Evolutionary conservation across 2,797 vertebrate species (phyloP), one percentile per base, ranked within the genome.

Genomic region (Danionella dracula): DNA sequence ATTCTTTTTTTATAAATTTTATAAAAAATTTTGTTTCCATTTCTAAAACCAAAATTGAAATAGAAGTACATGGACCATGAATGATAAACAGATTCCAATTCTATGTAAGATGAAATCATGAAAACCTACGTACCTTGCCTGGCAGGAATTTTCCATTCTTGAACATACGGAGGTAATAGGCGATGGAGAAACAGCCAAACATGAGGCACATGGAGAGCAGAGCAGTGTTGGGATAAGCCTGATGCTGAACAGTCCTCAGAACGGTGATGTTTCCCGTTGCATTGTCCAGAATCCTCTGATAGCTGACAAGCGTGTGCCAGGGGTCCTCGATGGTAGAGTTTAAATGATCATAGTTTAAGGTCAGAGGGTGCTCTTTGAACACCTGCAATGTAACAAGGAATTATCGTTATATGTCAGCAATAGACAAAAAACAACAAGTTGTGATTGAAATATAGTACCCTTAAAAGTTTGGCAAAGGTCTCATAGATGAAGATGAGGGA

Each of bases 401-500:
- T 27, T 27, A 27, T n/a, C n/a, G n/a, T n/a, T n/a, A n/a, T n/a
- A n/a, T n/a, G n/a, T n/a, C n/a, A n/a, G n/a, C n/a, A n/a, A n/a
- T n/a, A n/a, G n/a, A n/a, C n/a, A n/a, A n/a, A n/a, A n/a, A n/a
- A n/a, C n/a, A n/a, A n/a, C n/a, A n/a, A n/a, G n/a, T n/a, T n/a
- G n/a, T n/a, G n/a, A n/a, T n/a, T n/a, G n/a, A n/a, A n/a, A n/a
- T n/a, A n/a, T n/a, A n/a, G 16, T 86, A 98, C 96, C 90, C 83
- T 92, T 74, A 81, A 55, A 0, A 99, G 87, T 74, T 99, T 99
- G 84, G 78, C 57, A 80, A 99, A 98, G 15, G 97, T 99, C 87
- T 99, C 96, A 0, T 88, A 97, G 87, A 99, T 99, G 89, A 99
- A 99, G 84, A 99, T 99, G 84, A 99, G 90, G 59, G 97, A 99